Percentiles rank a stretch among this genome's conserved stretches.
These are phyloP conservation scores for Brachypodius melanocephalos DNA, from an alignment of 2,113 vertebrate genomes.

Conservation along the genomic window DNA sequence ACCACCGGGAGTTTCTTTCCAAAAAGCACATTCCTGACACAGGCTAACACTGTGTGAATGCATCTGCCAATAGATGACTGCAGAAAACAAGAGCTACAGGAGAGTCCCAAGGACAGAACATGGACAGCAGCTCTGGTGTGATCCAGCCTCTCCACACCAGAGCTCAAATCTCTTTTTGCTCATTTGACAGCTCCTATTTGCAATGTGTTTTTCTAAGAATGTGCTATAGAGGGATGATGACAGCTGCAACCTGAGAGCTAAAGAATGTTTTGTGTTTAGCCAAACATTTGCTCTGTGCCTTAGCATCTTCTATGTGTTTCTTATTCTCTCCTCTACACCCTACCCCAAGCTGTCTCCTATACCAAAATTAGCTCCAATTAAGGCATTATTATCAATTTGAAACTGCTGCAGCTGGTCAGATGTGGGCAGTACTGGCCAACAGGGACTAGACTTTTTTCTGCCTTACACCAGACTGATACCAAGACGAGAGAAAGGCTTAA, in stretches of 20 bases:
- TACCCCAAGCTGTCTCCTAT: background rate
- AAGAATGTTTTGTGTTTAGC: background rate
- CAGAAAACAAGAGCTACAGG: background rate
- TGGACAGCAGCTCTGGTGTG: background rate
- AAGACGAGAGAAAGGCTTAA: background rate
- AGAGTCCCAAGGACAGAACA: background rate
- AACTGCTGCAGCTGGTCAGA: background rate
- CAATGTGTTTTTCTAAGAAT: background rate
- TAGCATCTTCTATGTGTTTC: background rate
- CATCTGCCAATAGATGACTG: background rate
- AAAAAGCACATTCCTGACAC: conserved; percentile 13
- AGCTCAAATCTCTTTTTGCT: background rate
- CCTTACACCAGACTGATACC: background rate
- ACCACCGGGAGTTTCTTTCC: background rate
- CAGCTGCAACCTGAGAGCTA: background rate
- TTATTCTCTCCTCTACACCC: background rate
- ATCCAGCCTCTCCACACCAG: background rate
- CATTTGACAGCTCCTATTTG: background rate
- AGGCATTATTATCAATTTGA: background rate
- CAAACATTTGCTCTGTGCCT: background rate
- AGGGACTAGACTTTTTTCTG: background rate
- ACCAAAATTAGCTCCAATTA: background rate
- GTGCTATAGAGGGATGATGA: background rate
- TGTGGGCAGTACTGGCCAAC: background rate
- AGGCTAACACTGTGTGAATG: background rate